Conservation (phyloP, 2,797 vertebrate species). For the Malurus leucopterus region DNA sequence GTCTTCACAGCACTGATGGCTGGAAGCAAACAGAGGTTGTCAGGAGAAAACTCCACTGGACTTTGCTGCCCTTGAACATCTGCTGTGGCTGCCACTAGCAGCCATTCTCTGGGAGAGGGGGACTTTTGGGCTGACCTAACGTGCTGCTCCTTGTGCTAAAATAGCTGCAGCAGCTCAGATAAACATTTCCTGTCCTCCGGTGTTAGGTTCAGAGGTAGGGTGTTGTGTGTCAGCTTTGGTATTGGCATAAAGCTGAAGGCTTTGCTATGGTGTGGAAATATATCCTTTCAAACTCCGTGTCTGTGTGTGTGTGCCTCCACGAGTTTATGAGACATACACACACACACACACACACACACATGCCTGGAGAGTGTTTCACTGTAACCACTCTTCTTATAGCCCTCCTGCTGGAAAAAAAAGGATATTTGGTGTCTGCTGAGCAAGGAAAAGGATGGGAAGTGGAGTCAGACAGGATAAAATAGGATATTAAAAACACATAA, state of each 20-base stretch:
- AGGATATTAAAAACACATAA: constrained; percentile 71
- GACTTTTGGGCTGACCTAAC: constrained; percentile 9
- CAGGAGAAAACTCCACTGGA: not conserved
- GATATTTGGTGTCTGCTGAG: constrained; percentile 60
- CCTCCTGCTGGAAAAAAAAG: constrained; percentile 26
- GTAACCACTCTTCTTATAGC: constrained; percentile 13
- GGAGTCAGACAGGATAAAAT: constrained; percentile 66
- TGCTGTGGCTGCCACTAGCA: not conserved
- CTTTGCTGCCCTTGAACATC: not conserved
- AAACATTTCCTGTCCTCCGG: constrained; percentile 49
- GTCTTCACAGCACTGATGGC: not conserved
- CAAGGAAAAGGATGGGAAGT: constrained; percentile 53
- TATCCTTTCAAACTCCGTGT: not conserved
- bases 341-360: no score
- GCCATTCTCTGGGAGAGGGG: not conserved
- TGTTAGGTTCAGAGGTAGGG: constrained; percentile 47
- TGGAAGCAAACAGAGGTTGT: not conserved
- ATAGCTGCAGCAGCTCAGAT: constrained; percentile 2
- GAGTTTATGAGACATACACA: not conserved
- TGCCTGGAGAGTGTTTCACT: not conserved
- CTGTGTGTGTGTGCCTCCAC: not conserved
- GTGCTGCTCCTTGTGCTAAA: not conserved
- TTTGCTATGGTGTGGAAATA: constrained; percentile 18
- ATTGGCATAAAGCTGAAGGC: constrained; percentile 12
- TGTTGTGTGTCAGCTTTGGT: constrained; percentile 43